A percentile compares a stretch with the other conserved stretches of the same genome.
Conservation (phyloP, 2,797 vertebrate genomes). For the Denticeps clupeoides region DNA sequence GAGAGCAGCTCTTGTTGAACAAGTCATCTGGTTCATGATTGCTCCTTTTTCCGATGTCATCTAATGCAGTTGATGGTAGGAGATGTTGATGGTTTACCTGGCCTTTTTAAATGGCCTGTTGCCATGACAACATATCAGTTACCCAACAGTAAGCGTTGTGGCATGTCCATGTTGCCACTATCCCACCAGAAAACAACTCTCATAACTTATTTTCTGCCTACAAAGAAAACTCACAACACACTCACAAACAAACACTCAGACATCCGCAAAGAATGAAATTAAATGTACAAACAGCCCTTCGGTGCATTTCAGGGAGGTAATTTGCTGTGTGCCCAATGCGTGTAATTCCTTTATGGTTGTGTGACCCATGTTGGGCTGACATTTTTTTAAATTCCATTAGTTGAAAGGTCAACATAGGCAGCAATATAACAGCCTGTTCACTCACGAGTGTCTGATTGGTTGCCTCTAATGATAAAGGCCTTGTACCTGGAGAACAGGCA, state of each 20-base stretch:
- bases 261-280: neutral
- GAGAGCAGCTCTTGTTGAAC: no score
- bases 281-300: slow-evolving; percentile 9
- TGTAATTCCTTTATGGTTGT: slow-evolving; percentile 12
- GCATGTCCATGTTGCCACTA: no score
- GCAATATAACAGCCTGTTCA: slow-evolving; percentile 17
- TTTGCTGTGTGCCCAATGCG: neutral
- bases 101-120: slow-evolving; percentile 20
- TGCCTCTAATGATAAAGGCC: slow-evolving; percentile 17
- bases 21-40: slow-evolving; percentile 1
- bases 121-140: slow-evolving; percentile 26
- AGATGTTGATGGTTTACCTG: slow-evolving; percentile 16
- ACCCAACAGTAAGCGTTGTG: no score
- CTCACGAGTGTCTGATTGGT: slow-evolving; percentile 21
- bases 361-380: slow-evolving; percentile 10
- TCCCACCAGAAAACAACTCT: no score
- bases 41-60: neutral
- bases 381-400: slow-evolving; percentile 22
- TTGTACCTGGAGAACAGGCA: slow-evolving; percentile 11
- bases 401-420: slow-evolving; percentile 33
- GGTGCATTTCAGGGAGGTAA: slow-evolving; percentile 13
- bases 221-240: neutral
- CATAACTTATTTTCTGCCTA: no score
- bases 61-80: neutral
- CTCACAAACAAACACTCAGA: no score